Evolutionary conservation across 2,113 vertebrate species (phyloP), one percentile per base, ranked within the genome.

Genomic region (Prietella phreatophila): DNA sequence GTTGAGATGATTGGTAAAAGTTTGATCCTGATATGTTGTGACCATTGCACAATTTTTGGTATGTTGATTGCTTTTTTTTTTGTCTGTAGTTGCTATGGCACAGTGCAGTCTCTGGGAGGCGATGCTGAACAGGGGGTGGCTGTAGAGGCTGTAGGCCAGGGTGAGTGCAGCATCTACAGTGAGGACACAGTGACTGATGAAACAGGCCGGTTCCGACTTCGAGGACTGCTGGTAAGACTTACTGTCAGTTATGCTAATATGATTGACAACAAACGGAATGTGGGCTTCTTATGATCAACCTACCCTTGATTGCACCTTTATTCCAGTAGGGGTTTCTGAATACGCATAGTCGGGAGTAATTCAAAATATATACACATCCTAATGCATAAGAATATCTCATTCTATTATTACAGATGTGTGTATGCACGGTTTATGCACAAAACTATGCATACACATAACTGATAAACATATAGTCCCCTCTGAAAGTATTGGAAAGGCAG

Each of bases 131-230:
- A 98, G 91, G 97, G 97, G 0, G 94, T 98, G 4, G 95, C 97
- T 0, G 97, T 99, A 90, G 98, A 99, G 93, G 98, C 98, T 0
- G 93, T 97, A 91, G 98, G 98, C 0, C 97, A 98, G 95, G 93
- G 92, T 0, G 96, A 97, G 47, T 99, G 98, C 14, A 95, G 95
- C 89, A 94, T 98, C 86, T 99, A 99, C 85, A 98, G 96, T 86
- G 98, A 99, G 93, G 98, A 99, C 94, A 99, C 97, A 0, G 91
- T 98, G 91, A 99, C 98, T 0, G 98, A 99, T 1, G 97, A 99
- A 80, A 97, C 98, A 85, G 98, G 98, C 0, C 97, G 94, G 86
- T 99, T 99, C 94, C 93, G 98, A 65, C 94, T 99, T 3, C 95
- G 98, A 88, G 98, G 98, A 61, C 93, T 99, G 82, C 93, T 97